A percentile compares a stretch with the other conserved stretches of the same genome.
Conservation (phyloP, 2,797 vertebrate species). For the Squalus acanthias region DNA sequence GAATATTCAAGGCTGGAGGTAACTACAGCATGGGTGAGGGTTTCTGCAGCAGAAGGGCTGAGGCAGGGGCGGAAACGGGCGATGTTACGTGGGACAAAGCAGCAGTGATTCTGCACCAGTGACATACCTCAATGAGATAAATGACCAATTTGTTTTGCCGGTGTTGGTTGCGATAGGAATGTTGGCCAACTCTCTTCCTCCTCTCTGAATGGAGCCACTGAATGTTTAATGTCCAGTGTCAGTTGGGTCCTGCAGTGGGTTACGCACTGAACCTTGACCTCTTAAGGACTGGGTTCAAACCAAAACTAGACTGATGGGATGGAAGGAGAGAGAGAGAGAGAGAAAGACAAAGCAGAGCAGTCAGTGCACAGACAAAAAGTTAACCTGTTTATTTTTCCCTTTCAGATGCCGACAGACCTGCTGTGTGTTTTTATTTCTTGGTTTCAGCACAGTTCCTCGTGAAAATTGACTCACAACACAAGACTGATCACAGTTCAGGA, state of each 20-base stretch:
- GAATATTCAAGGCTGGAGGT: not conserved
- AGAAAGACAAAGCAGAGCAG: too few species aligned
- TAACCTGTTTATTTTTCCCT: not conserved
- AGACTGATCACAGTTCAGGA: not conserved
- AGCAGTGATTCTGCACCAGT: too few species aligned
- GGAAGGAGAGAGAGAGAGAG: not conserved
- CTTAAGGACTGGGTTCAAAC: not conserved
- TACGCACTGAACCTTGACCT: not conserved
- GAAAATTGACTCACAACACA: not conserved
- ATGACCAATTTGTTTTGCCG: not conserved
- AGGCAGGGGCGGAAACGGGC: not conserved
- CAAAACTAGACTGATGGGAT: not conserved
- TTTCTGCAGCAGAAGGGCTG: not conserved
- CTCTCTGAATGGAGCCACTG: not conserved
- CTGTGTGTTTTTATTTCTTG: not conserved
- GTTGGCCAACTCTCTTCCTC: not conserved
- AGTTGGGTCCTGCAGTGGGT: not conserved
- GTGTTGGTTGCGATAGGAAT: not conserved
- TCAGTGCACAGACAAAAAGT: not conserved
- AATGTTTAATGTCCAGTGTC: not conserved
- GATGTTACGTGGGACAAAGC: too few species aligned
- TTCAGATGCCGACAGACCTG: not conserved
- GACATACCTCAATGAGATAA: not conserved
- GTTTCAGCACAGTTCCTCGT: not conserved
- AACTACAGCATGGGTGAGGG: not conserved